Evolutionary conservation across 2,797 vertebrate genomes (phyloP), one percentile per base, ranked within the genome.

Genomic region (Nothura maculosa): DNA sequence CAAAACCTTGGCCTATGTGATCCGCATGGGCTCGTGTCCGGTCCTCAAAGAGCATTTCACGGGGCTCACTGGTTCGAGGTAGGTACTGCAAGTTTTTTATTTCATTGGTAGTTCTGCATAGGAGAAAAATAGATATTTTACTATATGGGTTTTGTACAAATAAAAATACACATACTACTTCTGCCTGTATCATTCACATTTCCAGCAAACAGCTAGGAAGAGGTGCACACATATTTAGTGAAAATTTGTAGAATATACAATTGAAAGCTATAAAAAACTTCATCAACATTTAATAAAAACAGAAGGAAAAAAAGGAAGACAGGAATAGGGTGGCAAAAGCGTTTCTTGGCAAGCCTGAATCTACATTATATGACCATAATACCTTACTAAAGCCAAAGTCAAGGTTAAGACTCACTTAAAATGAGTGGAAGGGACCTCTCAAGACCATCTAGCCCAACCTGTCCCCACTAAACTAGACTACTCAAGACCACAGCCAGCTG

Each of bases 71-170:
- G 95, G 99, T 98, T 98, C 99, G 98, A 98, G 99, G 99, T 98
- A 99, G 98, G 93, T 99, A 99, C 98, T 99, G 99, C 93, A 99
- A 97, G 97, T 99, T 99, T 98, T 99, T 99, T 83, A 99, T 99
- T 98, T 99, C 99, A 97, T 99, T 99, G 98, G 99, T 99, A 95
- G 99, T 99, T 98, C 99, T 99, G 97, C 28, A 8, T 47, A 78
- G 85, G n/a, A 63, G 91, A 75, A 90, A 77, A 73, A 67, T 15
- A 72, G 24, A 48, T 28, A 34, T 67, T 42, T 45, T 55, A 52
- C 12, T 24, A 48, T 48, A 24, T 13, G 24, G 12, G 47, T 48
- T 48, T 48, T 48, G 25, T 25, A 13, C 47, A 48, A 48, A 48
- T 48, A 48, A 43, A 43, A 43, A 43, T 40, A 43, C 15, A 43